These are phyloP conservation scores for Poeciliopsis infans DNA, from an alignment of 2,797 vertebrate genomes.

Conservation along the genomic window DNA sequence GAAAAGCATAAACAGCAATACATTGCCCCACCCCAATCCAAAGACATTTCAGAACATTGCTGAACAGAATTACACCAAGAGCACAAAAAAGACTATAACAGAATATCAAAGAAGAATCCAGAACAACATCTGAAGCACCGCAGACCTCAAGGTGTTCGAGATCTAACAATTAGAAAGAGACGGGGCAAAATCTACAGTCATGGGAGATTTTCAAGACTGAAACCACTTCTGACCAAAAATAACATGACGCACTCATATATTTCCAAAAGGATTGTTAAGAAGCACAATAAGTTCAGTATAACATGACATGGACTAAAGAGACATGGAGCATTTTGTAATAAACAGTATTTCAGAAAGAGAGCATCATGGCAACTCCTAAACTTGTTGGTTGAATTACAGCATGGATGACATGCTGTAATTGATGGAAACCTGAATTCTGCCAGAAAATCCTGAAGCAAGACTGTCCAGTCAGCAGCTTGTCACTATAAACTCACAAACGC, in stretches of 20 bases:
- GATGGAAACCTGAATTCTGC: background rate
- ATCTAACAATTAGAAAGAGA: background rate
- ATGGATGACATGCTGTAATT: background rate
- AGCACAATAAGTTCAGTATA: background rate
- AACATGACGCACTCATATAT: background rate
- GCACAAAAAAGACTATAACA: background rate
- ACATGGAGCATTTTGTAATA: background rate
- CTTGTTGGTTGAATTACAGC: background rate
- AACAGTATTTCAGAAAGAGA: background rate
- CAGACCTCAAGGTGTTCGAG: background rate
- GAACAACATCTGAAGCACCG: background rate
- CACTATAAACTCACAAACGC: background rate
- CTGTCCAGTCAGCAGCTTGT: background rate
- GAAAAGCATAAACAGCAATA: background rate
- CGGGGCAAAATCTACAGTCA: background rate
- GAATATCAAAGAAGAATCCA: background rate
- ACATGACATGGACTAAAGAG: background rate
- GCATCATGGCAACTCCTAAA: background rate
- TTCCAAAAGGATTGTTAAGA: background rate
- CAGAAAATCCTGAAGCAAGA: background rate
- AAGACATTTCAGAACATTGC: background rate
- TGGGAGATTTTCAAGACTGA: background rate
- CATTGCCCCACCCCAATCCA: background rate
- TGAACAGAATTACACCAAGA: background rate
- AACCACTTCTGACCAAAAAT: background rate